A percentile compares a stretch with the other conserved stretches of the same genome.
phyloP scores from a whole-genome alignment of 92 coral and sea anemone genomes.

The Paragorgia papillata region DNA sequence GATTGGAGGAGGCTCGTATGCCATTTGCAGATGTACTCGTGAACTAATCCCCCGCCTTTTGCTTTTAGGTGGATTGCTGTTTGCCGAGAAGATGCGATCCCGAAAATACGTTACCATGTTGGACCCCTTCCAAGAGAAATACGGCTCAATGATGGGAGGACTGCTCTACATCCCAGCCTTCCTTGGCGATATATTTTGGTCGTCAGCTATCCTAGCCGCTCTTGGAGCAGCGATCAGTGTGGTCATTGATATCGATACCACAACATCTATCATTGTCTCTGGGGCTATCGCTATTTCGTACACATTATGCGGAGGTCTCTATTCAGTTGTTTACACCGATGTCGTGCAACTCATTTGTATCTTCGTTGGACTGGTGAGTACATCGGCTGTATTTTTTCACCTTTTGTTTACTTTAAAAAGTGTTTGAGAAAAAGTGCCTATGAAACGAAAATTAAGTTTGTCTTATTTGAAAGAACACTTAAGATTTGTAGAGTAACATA shows the following conservation, averaged over 20 bases:
- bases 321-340: constrained; percentile 56
- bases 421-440: too few species aligned
- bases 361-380: constrained; percentile 57
- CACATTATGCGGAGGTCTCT: constrained; percentile 57
- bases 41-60: too few species aligned
- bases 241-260: constrained; percentile 43
- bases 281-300: constrained; percentile 45
- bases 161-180: constrained; percentile 24
- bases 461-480: too few species aligned
- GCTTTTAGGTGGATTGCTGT: constrained; percentile 45
- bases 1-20: too few species aligned
- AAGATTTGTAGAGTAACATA: too few species aligned
- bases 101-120: constrained; percentile 44
- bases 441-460: too few species aligned
- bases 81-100: constrained; percentile 52
- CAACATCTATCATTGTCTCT: constrained; percentile 49
- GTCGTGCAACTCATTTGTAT: constrained; percentile 55
- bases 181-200: constrained; percentile 35
- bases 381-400: not conserved
- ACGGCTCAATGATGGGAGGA: constrained; percentile 49
- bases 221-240: constrained; percentile 63
- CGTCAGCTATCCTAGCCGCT: constrained; percentile 44
- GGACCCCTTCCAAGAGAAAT: constrained; percentile 60
- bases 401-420: not conserved
- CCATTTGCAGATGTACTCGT: too few species aligned